These are phyloP conservation scores for Plagodis pulveraria DNA, from an alignment of 2,888 invertebrate genomes.

Conservation along the genomic window DNA sequence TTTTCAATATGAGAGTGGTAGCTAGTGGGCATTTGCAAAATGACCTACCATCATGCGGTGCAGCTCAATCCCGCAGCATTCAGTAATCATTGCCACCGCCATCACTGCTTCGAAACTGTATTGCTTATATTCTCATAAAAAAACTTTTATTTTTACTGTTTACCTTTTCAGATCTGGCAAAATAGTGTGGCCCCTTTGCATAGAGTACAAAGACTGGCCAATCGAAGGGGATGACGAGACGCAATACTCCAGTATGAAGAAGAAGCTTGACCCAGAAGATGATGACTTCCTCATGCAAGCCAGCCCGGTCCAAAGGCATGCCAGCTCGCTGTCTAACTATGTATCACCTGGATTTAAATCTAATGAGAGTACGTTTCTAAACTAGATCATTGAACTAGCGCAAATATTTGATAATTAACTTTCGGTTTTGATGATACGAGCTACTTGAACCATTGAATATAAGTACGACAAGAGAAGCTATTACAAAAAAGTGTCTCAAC, in stretches of 20 bases:
- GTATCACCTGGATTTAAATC: conserved; percentile 75
- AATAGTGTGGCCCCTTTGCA: conserved; percentile 80
- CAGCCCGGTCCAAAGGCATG: conserved; percentile 62
- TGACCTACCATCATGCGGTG: too few relatives aligned
- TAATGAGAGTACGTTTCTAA: conserved; percentile 60
- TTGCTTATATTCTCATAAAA: too few relatives aligned
- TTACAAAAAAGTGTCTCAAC: too few relatives aligned
- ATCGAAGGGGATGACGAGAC: conserved; percentile 68
- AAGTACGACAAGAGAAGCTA: too few relatives aligned
- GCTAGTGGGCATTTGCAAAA: too few relatives aligned
- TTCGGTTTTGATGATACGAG: too few relatives aligned
- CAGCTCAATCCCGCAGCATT: too few relatives aligned
- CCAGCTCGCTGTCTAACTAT: conserved; percentile 63
- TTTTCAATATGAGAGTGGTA: too few relatives aligned
- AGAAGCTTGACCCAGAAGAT: conserved; percentile 70
- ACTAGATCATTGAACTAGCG: conserved; percentile 7
- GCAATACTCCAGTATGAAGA: conserved; percentile 68
- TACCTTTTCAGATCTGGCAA: conserved; percentile 72
- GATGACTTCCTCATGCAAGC: conserved; percentile 72
- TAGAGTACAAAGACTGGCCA: conserved; percentile 79
- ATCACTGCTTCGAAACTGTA: too few relatives aligned
- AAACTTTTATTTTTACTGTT: too few relatives aligned
- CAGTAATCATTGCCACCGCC: too few relatives aligned
- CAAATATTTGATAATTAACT: not conserved
- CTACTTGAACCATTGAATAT: too few relatives aligned